Base-by-base conservation (phyloP, 2,113 vertebrate genomes). In the Catharus bicknelli region DNA sequence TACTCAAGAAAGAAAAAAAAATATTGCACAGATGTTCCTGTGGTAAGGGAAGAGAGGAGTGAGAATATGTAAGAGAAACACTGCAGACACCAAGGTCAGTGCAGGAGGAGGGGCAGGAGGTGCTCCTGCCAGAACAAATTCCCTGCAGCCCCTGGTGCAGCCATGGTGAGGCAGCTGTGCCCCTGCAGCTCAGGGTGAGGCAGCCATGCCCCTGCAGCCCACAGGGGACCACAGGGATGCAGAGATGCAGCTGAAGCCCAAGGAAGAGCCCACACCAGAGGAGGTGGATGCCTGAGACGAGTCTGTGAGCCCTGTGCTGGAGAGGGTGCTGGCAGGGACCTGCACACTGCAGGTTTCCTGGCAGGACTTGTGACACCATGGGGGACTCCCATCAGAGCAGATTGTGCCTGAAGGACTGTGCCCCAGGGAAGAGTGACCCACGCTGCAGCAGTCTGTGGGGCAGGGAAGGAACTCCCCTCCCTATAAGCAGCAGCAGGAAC, bases 221-320 rank as follows among this genome's bases (percentile, higher is more conserved):
- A 8, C 0, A 1, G 29, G n/a, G 6, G 11, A 9, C 16, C 72
- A 68, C 0, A 1, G 63, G 45, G 27, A 40, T 25, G 8, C 55
- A 69, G 54, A 34, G 48, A 47, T 16, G 27, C 40, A 77, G 63
- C 47, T 54, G 38, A 38, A 61, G 74, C 55, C 73, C 3, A 0
- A 27, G 38, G 32, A 38, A 27, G 54, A 69, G 47, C 64, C 40
- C 66, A 32, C 1, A 0, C 26, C 26, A 50, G 20, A 42, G 30
- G 42, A 50, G 30, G 16, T 14, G 34, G 14, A 50, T 36, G 26
- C 26, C 50, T n/a, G 34, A 66, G 53, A 66, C 19, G 21, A 54
- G 30, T 8, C 23, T 78, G 63, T 53, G 64, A 62, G 53, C 15
- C 17, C 29, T 20, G n/a, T 19, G 19, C 64, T 54, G 64, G 22